Conservation (phyloP, 1,140 invertebrate genomes). For the Hylaeus volcanicus region DNA sequence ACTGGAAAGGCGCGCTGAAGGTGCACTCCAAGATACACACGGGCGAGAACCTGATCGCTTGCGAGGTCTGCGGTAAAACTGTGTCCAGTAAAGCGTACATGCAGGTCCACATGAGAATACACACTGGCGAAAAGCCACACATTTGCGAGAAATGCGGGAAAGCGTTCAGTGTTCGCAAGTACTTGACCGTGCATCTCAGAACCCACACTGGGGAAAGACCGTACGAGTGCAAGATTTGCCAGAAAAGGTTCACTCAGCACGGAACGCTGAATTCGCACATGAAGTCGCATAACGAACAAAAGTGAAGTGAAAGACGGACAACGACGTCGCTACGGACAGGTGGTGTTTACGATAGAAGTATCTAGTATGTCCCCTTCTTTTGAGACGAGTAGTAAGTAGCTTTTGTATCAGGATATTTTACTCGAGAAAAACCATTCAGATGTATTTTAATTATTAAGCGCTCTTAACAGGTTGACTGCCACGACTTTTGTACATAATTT, state of each 20-base stretch:
- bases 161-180: slow-evolving; percentile 84
- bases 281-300: slow-evolving; percentile 64
- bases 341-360: not conserved
- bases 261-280: slow-evolving; percentile 73
- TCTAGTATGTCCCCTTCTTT: not conserved
- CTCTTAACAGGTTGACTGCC: not conserved
- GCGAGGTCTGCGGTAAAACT: slow-evolving; percentile 81
- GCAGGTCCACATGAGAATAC: slow-evolving; percentile 80
- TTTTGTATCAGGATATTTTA: not conserved
- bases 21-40: slow-evolving; percentile 89
- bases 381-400: not conserved
- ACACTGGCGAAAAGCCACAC: slow-evolving; percentile 88
- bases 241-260: slow-evolving; percentile 84
- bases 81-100: slow-evolving; percentile 83
- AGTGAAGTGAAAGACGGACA: slow-evolving; percentile 37
- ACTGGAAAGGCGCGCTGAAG: slow-evolving; percentile 84
- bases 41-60: slow-evolving; percentile 80
- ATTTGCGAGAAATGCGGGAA: slow-evolving; percentile 88
- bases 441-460: not conserved
- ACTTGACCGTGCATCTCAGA: slow-evolving; percentile 84
- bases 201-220: slow-evolving; percentile 83
- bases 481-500: not conserved
- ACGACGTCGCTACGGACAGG: not conserved
- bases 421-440: too few relatives aligned
- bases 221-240: slow-evolving; percentile 83